Percentiles rank a stretch among this genome's conserved stretches.
Evolutionary conservation across 2,888 invertebrate genomes (phyloP).

Genomic region (Drosophila koepferae): DNA sequence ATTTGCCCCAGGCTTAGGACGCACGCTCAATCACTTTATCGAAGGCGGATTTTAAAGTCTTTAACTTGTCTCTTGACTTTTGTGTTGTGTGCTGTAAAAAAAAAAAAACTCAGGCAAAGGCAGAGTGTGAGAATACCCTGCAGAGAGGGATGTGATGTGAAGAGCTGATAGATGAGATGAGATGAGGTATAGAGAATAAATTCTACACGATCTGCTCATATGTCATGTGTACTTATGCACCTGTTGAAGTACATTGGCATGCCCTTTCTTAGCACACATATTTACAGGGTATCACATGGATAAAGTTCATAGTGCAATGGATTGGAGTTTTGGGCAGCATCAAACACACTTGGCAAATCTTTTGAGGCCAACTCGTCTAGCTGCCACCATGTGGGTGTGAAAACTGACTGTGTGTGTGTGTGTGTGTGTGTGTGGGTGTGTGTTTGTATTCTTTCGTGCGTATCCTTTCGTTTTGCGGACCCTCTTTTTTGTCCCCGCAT

Average conservation of each 20-base stretch:
- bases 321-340: constrained; percentile 57
- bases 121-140: background rate
- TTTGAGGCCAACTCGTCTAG: constrained; percentile 62
- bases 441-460: constrained; percentile 38
- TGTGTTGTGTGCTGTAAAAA: constrained; percentile 27
- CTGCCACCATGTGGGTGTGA: constrained; percentile 19
- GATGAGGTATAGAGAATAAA: background rate
- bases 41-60: constrained; percentile 73
- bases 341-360: constrained; percentile 64
- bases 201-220: background rate
- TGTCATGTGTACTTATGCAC: background rate
- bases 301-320: constrained; percentile 66
- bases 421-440: constrained; percentile 4
- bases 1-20: constrained; percentile 58
- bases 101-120: background rate
- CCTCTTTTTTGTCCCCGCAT: constrained; percentile 20
- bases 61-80: constrained; percentile 77
- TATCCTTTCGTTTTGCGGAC: constrained; percentile 36
- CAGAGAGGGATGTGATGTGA: too few relatives aligned
- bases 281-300: constrained; percentile 19
- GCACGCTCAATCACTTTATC: constrained; percentile 72
- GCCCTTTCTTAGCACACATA: background rate
- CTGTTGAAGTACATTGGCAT: too few relatives aligned
- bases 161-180: background rate
- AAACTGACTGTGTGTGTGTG: background rate